Evolutionary conservation across 2,797 vertebrate genomes (phyloP).

Genomic region (Phataginus tetradactyla): DNA sequence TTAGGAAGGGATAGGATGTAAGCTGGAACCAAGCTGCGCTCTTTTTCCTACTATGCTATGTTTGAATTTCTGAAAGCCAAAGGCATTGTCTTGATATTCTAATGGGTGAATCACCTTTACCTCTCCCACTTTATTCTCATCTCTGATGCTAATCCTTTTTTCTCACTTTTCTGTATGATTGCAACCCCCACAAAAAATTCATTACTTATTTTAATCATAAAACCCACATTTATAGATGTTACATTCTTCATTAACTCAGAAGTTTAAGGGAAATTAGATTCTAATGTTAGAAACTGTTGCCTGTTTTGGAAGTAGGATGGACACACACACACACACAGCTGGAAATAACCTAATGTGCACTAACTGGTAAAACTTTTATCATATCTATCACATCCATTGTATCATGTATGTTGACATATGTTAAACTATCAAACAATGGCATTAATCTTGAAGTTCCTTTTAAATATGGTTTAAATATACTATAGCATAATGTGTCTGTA

Average conservation of each 20-base stretch:
- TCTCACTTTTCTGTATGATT: neutral
- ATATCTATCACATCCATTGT: neutral
- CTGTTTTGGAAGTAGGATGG: neutral
- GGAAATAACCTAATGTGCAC: neutral
- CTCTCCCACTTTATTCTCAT: neutral
- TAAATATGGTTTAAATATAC: neutral
- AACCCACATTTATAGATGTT: neutral
- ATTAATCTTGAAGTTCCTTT: neutral
- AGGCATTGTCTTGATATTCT: neutral
- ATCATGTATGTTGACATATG: neutral
- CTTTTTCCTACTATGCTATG: neutral
- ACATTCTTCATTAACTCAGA: neutral
- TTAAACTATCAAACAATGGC: neutral
- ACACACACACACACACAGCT: neutral
- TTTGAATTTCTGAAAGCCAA: neutral
- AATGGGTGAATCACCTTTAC: neutral
- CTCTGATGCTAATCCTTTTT: neutral
- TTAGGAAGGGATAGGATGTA: neutral
- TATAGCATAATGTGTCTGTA: neutral
- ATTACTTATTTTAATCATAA: neutral
- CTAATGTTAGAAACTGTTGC: neutral
- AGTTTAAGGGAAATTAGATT: neutral
- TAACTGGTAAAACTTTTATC: neutral
- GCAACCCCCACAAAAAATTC: neutral
- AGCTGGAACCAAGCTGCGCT: neutral